phyloP scores from a whole-genome alignment of 2,888 invertebrate species.

The Hanleya hanleyi region DNA sequence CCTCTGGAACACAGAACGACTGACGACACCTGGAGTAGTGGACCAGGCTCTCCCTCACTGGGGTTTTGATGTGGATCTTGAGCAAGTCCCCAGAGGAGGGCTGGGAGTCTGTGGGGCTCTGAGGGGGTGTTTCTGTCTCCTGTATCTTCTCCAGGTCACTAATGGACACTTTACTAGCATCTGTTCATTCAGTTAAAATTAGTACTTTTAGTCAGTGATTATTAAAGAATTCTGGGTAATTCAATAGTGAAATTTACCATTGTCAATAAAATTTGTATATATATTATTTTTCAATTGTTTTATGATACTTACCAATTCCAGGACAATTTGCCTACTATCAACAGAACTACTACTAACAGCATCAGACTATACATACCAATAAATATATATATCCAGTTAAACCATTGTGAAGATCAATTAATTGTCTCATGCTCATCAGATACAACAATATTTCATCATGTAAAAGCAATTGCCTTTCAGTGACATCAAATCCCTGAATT shows the following conservation, averaged over 20 bases:
- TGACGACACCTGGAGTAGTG: constrained; percentile 38
- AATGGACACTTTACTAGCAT: constrained; percentile 72
- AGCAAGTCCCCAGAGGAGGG: constrained; percentile 16
- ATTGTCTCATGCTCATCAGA: no score
- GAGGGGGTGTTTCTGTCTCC: constrained; percentile 73
- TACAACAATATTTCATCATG: no score
- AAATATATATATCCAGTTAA: no score
- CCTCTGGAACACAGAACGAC: constrained; percentile 20
- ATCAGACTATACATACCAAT: no score
- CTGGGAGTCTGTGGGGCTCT: constrained; percentile 56
- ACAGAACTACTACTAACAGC: no score
- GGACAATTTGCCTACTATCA: no score
- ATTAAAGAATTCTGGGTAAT: background rate
- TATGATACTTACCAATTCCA: no score
- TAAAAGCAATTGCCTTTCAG: no score
- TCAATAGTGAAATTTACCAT: background rate
- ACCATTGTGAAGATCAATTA: no score
- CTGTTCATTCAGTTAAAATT: constrained; percentile 48
- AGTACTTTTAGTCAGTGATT: no score
- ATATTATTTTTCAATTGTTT: no score
- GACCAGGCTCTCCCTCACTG: constrained; percentile 41
- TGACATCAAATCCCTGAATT: no score
- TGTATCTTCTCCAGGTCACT: constrained; percentile 73
- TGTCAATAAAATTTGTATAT: background rate
- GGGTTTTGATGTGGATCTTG: constrained; percentile 36